These are phyloP conservation scores for Sminthurinus signatus DNA, from an alignment of 1,140 invertebrate species.

Conservation along the genomic window DNA sequence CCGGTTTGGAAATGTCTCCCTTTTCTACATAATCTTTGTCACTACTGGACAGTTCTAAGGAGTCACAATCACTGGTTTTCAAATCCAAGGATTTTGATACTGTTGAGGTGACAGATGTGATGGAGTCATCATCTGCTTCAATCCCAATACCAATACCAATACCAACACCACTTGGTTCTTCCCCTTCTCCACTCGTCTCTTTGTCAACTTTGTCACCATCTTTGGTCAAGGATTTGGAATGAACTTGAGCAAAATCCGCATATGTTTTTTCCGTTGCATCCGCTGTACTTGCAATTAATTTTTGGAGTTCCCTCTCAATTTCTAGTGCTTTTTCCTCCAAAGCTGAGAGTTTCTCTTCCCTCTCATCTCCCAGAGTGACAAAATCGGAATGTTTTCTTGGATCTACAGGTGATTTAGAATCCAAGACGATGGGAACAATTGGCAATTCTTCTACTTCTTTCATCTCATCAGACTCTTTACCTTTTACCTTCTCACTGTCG, in stretches of 20 bases:
- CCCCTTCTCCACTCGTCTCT: neutral
- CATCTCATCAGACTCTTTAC: conserved; percentile 1
- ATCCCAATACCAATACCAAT: neutral
- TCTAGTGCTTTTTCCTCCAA: neutral
- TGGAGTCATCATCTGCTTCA: conserved; percentile 1
- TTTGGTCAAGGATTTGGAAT: neutral
- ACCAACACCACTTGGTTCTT: neutral
- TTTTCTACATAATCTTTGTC: neutral
- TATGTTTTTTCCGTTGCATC: neutral
- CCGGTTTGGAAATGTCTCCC: neutral
- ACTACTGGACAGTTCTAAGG: neutral
- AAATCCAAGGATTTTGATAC: neutral
- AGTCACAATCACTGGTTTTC: neutral
- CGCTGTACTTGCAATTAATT: conserved; percentile 3
- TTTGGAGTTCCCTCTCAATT: conserved; percentile 3
- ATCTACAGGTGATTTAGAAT: conserved; percentile 11
- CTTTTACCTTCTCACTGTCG: neutral
- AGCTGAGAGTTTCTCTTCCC: neutral
- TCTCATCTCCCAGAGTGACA: neutral
- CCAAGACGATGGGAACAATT: neutral
- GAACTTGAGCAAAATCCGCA: neutral
- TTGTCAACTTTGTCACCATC: neutral
- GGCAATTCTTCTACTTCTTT: neutral
- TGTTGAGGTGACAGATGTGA: too few relatives aligned
- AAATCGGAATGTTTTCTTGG: neutral